Evolutionary conservation across 2,797 vertebrate genomes (phyloP).

Genomic region (Mus minutoides): DNA sequence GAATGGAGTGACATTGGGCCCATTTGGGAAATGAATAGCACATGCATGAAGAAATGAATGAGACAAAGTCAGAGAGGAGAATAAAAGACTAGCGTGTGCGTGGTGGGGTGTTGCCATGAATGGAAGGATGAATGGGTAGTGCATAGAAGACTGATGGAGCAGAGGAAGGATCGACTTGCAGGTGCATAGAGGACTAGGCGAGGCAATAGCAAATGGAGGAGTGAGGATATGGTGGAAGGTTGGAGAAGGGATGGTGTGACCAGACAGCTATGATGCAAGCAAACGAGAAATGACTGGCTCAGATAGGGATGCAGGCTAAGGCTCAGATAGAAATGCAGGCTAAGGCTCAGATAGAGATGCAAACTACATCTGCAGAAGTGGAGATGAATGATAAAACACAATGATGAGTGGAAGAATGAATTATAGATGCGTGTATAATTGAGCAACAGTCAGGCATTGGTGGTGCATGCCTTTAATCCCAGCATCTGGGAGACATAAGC

Average conservation of each 20-base stretch:
- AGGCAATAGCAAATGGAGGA: background rate
- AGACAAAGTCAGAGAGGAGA: background rate
- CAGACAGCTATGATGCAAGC: background rate
- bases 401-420: background rate
- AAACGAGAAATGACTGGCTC: background rate
- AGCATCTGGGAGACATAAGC: background rate
- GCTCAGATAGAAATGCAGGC: too few species aligned
- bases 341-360: too few species aligned
- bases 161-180: background rate
- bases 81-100: too few species aligned
- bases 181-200: background rate
- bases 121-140: background rate
- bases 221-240: background rate
- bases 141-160: too few species aligned
- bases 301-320: background rate
- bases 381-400: background rate
- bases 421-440: background rate
- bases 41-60: background rate
- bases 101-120: rapidly evolving
- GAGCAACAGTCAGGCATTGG: background rate
- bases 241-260: background rate
- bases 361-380: background rate
- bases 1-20: background rate
- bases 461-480: background rate
- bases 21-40: too few species aligned